phyloP scores from a whole-genome alignment of 2,888 invertebrate species.

The Tiphia femorata region DNA sequence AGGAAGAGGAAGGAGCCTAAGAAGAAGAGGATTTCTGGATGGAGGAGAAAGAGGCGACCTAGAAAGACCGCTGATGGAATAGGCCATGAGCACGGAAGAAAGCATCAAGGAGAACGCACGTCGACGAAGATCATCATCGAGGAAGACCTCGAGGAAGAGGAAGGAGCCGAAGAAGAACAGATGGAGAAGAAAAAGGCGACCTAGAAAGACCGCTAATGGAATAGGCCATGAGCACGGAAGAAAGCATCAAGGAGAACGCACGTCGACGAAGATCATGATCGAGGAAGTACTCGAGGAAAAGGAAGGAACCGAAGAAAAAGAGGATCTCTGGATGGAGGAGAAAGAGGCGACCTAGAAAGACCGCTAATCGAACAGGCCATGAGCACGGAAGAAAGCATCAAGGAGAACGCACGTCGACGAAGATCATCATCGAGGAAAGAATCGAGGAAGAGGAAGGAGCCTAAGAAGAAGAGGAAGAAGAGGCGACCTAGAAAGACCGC shows the following conservation, averaged over 20 bases:
- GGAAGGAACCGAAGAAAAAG: not conserved
- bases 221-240: not conserved
- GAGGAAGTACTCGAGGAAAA: conserved; percentile 17
- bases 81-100: too few relatives aligned
- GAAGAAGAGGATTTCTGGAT: conserved; percentile 13
- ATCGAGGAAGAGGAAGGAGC: not conserved
- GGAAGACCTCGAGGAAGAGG: not conserved
- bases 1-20: conserved; percentile 6
- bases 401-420: too few relatives aligned
- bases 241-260: not conserved
- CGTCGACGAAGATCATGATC: conserved; percentile 1
- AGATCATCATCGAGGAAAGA: not conserved
- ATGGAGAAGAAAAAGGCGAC: not conserved
- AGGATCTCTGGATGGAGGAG: too few relatives aligned
- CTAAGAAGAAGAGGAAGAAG: not conserved
- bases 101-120: too few relatives aligned
- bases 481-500: not conserved
- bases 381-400: too few relatives aligned
- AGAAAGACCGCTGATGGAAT: too few relatives aligned
- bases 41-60: conserved; percentile 43
- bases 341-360: not conserved
- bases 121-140: not conserved
- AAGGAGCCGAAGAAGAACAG: not conserved
- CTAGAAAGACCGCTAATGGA: not conserved
- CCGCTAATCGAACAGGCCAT: too few relatives aligned